These are phyloP conservation scores for Pelvicachromis taeniatus DNA, from an alignment of 2,113 vertebrate species.

Conservation along the genomic window DNA sequence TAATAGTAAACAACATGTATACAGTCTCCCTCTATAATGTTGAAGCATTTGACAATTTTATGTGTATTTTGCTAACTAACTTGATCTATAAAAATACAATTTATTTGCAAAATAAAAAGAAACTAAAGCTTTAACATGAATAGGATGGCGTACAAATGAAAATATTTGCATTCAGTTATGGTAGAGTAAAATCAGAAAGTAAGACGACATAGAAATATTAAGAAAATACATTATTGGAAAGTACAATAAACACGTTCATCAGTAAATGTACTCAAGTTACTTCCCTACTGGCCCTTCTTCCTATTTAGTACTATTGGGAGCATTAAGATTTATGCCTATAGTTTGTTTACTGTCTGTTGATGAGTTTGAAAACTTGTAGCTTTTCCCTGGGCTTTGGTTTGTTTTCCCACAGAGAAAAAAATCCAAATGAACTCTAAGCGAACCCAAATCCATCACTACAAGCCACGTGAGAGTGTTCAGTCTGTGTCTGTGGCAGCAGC, in stretches of 20 bases:
- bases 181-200: background rate
- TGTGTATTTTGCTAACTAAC: background rate
- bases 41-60: background rate
- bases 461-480: background rate
- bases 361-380: background rate
- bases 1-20: background rate
- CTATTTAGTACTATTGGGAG: background rate
- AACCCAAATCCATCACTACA: background rate
- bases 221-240: background rate
- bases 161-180: background rate
- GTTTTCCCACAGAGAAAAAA: background rate
- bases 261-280: background rate
- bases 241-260: background rate
- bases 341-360: background rate
- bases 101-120: background rate
- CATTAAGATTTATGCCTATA: background rate
- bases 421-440: background rate
- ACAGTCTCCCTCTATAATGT: background rate
- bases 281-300: background rate
- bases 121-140: background rate
- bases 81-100: background rate
- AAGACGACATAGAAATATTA: background rate
- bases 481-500: background rate
- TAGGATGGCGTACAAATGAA: background rate
- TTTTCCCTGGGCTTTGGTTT: background rate